Conservation (phyloP, 2,888 invertebrate species). For the Oligia strigilis region DNA sequence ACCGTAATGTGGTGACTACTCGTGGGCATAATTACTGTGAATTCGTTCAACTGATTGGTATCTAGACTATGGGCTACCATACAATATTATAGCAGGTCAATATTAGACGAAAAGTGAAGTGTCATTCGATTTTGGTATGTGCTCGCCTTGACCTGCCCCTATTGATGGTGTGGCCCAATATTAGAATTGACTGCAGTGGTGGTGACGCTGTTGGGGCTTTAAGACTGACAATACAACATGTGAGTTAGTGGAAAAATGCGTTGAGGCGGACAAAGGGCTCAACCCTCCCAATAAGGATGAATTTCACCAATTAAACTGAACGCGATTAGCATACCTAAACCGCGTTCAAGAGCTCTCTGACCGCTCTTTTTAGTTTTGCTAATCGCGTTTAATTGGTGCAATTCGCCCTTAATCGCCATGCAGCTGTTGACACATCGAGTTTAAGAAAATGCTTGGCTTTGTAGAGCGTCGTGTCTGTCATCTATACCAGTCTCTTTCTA, state of each 20-base stretch:
- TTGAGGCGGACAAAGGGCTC: not conserved
- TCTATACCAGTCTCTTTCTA: not conserved
- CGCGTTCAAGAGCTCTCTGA: not conserved
- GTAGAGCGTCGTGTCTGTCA: not conserved
- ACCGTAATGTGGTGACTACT: constrained; percentile 13
- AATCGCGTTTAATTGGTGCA: not conserved
- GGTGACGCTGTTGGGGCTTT: not conserved
- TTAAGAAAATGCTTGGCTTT: not conserved
- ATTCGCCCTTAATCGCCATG: not conserved
- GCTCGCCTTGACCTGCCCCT: not conserved
- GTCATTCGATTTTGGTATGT: constrained; percentile 4
- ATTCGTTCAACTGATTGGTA: not conserved
- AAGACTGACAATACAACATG: not conserved
- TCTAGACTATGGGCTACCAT: not conserved
- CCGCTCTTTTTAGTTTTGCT: not conserved
- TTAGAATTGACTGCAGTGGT: constrained; percentile 1
- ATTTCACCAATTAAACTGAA: not conserved
- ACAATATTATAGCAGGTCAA: constrained; percentile 1
- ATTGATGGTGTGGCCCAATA: not conserved
- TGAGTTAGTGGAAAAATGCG: not conserved
- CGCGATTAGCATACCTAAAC: not conserved
- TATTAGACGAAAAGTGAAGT: constrained; percentile 18
- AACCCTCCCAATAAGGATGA: not conserved
- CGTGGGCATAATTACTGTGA: constrained; percentile 21
- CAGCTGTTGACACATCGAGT: not conserved